phyloP scores from a whole-genome alignment of 92 coral and sea anemone species.

The Pocillopora grandis region DNA sequence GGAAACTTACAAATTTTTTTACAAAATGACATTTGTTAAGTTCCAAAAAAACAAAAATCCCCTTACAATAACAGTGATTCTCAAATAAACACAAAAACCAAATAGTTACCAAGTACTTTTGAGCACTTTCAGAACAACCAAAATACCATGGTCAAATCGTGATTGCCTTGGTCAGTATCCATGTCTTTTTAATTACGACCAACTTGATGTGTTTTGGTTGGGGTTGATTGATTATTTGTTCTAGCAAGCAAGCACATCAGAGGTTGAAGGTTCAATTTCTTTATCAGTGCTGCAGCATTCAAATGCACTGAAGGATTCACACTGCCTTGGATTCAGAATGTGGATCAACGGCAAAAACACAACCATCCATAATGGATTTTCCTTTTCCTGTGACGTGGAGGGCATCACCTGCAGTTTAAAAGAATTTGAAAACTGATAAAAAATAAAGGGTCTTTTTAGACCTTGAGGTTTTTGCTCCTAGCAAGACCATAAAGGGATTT shows the following conservation, averaged over 20 bases:
- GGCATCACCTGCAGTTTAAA: conserved; percentile 68
- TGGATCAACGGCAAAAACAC: conserved; percentile 61
- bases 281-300: conserved; percentile 44
- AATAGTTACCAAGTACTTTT: too few species aligned
- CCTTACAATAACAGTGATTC: too few species aligned
- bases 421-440: neutral
- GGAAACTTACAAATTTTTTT: too few species aligned
- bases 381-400: conserved; percentile 62
- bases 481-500: neutral
- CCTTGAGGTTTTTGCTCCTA: neutral
- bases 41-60: too few species aligned
- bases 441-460: neutral
- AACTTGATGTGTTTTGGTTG: too few species aligned
- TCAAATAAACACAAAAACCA: too few species aligned
- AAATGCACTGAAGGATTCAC: conserved; percentile 33
- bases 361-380: conserved; percentile 71
- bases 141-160: too few species aligned
- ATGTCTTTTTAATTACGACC: too few species aligned
- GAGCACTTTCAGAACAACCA: too few species aligned
- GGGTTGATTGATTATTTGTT: neutral
- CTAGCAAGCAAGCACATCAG: conserved; percentile 17
- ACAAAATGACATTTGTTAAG: too few species aligned
- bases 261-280: conserved; percentile 1
- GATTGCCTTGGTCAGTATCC: too few species aligned
- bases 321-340: conserved; percentile 40